Evolutionary conservation across 2,113 vertebrate species (phyloP).

Genomic region (Microcebus lehilahytsara): DNA sequence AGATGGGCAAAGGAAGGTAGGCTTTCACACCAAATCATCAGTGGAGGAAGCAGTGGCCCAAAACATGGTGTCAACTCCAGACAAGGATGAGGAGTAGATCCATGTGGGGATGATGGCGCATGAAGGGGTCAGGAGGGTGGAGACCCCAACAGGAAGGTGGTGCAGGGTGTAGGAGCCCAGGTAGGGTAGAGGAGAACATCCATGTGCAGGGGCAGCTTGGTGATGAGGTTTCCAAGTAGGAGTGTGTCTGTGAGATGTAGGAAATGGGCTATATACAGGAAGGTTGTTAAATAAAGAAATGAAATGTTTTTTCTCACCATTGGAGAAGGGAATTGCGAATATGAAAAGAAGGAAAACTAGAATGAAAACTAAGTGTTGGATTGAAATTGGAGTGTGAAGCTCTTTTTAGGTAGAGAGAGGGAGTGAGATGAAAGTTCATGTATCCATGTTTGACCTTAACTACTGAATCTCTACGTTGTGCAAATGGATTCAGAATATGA

Average conservation of each 20-base stretch:
- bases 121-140: rapidly evolving
- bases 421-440: too few relatives aligned
- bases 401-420: too few relatives aligned
- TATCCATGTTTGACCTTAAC: background rate
- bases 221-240: background rate
- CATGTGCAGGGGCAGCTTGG: too few relatives aligned
- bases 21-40: rapidly evolving
- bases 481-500: too few relatives aligned
- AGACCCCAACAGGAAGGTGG: rapidly evolving
- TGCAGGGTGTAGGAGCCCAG: background rate
- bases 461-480: rapidly evolving
- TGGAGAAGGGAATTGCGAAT: background rate
- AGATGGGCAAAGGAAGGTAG: rapidly evolving
- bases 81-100: rapidly evolving
- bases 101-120: rapidly evolving
- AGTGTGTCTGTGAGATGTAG: rapidly evolving
- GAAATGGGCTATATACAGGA: rapidly evolving
- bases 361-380: rapidly evolving
- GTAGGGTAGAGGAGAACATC: rapidly evolving
- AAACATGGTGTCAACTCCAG: rapidly evolving
- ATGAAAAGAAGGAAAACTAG: background rate
- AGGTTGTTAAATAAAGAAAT: too few relatives aligned
- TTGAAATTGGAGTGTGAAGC: background rate
- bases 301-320: background rate
- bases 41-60: too few relatives aligned